These are phyloP conservation scores for Stenodema calcarata DNA, from an alignment of 2,888 invertebrate genomes.

Conservation along the genomic window DNA sequence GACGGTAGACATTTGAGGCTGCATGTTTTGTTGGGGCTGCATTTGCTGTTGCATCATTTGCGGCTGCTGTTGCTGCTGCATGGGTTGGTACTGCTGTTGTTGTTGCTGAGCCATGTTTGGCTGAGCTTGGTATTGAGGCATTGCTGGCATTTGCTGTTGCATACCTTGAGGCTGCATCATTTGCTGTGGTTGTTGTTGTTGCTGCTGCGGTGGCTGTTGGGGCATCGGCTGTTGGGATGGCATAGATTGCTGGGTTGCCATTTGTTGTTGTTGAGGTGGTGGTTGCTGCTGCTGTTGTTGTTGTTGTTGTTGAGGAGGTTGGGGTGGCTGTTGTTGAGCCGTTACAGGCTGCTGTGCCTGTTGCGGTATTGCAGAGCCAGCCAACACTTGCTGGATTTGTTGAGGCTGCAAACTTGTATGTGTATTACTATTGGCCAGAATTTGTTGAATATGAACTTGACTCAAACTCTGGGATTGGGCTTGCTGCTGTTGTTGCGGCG, in stretches of 20 bases:
- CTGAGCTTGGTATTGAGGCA: slow-evolving; percentile 64
- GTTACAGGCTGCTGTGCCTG: slow-evolving; percentile 65
- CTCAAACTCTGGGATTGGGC: slow-evolving; percentile 57
- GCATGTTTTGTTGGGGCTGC: slow-evolving; percentile 56
- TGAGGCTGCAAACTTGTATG: slow-evolving; percentile 60
- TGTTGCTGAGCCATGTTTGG: slow-evolving; percentile 51
- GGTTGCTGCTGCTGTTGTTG: slow-evolving; percentile 60
- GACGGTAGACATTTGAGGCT: slow-evolving; percentile 51
- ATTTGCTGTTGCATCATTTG: slow-evolving; percentile 58
- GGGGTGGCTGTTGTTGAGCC: slow-evolving; percentile 62
- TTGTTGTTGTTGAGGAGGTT: slow-evolving; percentile 54
- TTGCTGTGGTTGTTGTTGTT: slow-evolving; percentile 64
- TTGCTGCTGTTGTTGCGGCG: slow-evolving; percentile 52
- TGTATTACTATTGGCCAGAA: slow-evolving; percentile 56
- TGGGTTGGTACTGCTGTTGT: slow-evolving; percentile 60
- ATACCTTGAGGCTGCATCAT: slow-evolving; percentile 55
- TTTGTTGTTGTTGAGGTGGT: slow-evolving; percentile 56
- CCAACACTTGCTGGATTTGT: slow-evolving; percentile 60
- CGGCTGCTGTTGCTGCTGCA: slow-evolving; percentile 59
- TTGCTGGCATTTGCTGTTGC: slow-evolving; percentile 64
- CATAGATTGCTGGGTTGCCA: slow-evolving; percentile 56
- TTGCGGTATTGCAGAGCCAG: slow-evolving; percentile 61
- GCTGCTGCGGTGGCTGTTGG: slow-evolving; percentile 63
- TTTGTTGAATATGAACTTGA: slow-evolving; percentile 57
- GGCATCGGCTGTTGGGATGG: slow-evolving; percentile 61